Evolutionary conservation across 2,888 invertebrate genomes (phyloP), one percentile per base, ranked within the genome.

Genomic region (Perizoma affinitatum): DNA sequence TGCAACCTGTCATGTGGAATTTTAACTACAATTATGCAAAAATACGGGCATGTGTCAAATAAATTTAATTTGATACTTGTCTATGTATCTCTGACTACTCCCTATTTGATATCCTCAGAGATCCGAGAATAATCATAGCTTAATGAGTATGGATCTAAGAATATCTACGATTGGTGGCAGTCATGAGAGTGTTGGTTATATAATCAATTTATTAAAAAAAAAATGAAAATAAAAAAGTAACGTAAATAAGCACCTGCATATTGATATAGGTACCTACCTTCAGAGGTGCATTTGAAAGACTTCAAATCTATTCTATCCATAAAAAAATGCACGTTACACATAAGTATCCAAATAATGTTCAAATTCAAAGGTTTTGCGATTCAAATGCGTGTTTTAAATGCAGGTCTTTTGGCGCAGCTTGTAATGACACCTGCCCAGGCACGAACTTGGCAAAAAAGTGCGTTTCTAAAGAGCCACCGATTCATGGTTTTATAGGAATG

Each of bases 401-500:
- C 82, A 81, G 80, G 81, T 81, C 76, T 70, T 76, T 74, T 58
- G 48, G 11, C 68, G 69, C 72, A 69, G 71, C 71, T 68, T 70
- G 74, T 68, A 68, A 38, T 68, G 74, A 75, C 89, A 90, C 90
- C 90, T 90, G 90, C 90, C 68, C 75, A 61, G 83, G 87, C 88
- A 88, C 88, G 88, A 80, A 83, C 88, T 79, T 75, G 67, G 71
- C 82, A 84, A 88, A 89, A 88, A 87, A 73, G 59, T 56, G 67
- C 73, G 73, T 74, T 78, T 75, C 76, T 75, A 78, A 74, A 73
- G 70, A 76, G 70, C 75, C 74, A 80, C 76, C 75, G 80, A 85
- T 83, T 83, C 83, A 80, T 80, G 73, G 75, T 79, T 86, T 80
- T 80, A 76, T 72, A 72, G 69, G 76, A 75, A 71, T 73, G 66